These are phyloP conservation scores for Ammodytes marinus DNA, from an alignment of 2,113 vertebrate species.

Conservation along the genomic window DNA sequence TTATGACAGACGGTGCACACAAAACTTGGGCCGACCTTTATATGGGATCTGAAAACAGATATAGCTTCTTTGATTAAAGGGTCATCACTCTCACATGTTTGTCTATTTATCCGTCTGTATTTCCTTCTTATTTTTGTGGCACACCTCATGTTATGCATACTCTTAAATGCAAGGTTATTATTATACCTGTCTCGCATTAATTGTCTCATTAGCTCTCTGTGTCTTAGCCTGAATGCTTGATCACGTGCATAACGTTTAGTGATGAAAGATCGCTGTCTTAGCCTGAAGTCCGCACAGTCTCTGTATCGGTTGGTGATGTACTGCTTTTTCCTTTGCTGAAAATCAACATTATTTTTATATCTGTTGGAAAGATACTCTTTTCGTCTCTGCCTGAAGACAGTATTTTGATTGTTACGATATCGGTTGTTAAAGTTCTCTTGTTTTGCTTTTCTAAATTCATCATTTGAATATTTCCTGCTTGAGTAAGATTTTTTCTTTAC, in stretches of 20 bases:
- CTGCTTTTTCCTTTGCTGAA: background rate
- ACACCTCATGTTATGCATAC: background rate
- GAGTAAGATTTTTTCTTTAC: background rate
- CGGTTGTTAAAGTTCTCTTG: too few species aligned
- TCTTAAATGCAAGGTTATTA: background rate
- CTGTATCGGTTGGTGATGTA: background rate
- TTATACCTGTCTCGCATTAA: background rate
- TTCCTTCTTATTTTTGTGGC: slow-evolving; percentile 1
- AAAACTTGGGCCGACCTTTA: slow-evolving; percentile 3
- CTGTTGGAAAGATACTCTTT: too few species aligned
- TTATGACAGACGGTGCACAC: slow-evolving; percentile 40
- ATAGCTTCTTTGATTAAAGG: background rate
- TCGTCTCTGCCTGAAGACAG: too few species aligned
- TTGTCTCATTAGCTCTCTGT: background rate
- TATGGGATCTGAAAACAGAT: slow-evolving; percentile 14
- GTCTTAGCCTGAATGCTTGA: background rate
- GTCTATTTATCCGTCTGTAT: background rate
- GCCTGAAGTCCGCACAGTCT: background rate
- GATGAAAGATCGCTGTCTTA: background rate
- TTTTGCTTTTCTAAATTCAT: too few species aligned
- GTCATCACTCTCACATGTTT: background rate
- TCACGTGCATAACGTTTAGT: background rate
- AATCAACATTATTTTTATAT: background rate
- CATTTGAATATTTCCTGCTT: background rate
- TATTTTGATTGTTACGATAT: too few species aligned